phyloP scores from a whole-genome alignment of 2,113 vertebrate genomes.

The Myotis brandtii region DNA sequence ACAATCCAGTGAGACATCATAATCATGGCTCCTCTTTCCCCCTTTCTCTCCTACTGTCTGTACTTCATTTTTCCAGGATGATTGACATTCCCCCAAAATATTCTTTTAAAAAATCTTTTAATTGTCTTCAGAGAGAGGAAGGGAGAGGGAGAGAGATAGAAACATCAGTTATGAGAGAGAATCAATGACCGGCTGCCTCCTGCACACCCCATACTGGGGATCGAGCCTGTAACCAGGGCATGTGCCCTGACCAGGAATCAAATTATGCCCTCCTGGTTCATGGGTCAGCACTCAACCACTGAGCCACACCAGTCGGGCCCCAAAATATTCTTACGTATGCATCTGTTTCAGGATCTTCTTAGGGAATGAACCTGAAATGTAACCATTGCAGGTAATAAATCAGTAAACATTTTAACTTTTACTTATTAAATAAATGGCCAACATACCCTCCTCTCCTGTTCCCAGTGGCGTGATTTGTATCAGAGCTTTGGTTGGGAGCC shows the following conservation, averaged over 20 bases:
- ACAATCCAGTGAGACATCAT: fast-evolving
- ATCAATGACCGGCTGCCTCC: no score
- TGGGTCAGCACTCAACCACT: no score
- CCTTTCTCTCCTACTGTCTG: neutral
- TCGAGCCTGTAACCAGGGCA: no score
- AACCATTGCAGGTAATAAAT: neutral
- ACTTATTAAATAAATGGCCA: neutral
- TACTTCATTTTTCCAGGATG: neutral
- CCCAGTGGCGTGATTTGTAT: neutral
- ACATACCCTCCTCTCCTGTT: neutral
- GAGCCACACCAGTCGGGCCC: no score
- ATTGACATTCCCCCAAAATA: no score
- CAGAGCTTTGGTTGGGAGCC: neutral
- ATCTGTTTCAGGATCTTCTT: neutral
- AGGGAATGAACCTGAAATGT: neutral
- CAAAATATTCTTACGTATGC: neutral
- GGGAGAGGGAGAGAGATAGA: no score
- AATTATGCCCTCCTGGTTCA: no score
- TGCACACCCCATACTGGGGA: no score
- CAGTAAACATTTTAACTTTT: neutral
- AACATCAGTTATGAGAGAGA: no score
- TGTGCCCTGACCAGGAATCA: no score
- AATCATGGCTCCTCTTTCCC: fast-evolving
- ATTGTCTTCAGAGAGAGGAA: no score
- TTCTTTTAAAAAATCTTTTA: no score